These are phyloP conservation scores for Rhadina sibilatrix DNA, from an alignment of 2,113 vertebrate genomes.

Conservation along the genomic window DNA sequence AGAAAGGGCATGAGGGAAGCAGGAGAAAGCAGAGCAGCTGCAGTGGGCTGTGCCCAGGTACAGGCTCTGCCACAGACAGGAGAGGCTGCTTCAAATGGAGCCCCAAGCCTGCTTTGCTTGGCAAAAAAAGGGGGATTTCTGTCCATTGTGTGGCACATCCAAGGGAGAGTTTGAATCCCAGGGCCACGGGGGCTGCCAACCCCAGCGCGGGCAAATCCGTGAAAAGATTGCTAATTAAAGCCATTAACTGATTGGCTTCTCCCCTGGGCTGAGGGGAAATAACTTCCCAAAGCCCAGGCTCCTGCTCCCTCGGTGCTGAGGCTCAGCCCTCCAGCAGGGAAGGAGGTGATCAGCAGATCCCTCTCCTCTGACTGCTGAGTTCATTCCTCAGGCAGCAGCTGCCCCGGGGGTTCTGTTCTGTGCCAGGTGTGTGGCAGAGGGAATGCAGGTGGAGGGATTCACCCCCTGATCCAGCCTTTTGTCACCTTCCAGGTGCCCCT, in stretches of 20 bases:
- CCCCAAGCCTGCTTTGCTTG: not conserved
- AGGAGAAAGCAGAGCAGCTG: not conserved
- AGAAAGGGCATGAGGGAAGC: not conserved
- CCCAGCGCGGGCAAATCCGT: accelerated
- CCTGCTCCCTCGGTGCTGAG: not conserved
- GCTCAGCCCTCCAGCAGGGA: not conserved
- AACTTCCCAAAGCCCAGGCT: not conserved
- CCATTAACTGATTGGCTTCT: not conserved
- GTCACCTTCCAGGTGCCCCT: not conserved
- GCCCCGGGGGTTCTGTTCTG: not conserved
- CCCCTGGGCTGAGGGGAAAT: not conserved
- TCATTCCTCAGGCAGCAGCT: not conserved
- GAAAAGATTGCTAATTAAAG: constrained; percentile 27
- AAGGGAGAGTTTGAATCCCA: not conserved
- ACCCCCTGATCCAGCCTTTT: not conserved
- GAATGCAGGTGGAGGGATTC: not conserved
- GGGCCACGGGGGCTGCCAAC: not conserved
- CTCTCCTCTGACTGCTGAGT: not conserved
- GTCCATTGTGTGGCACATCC: too few relatives aligned
- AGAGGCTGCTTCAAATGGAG: not conserved
- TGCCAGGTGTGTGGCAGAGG: not conserved
- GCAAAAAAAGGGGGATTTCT: not conserved
- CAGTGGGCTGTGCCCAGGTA: not conserved
- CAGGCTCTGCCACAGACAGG: not conserved
- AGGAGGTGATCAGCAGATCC: not conserved